Evolutionary conservation across 2,113 vertebrate species (phyloP).

Genomic region (Gasterosteus aculeatus): DNA sequence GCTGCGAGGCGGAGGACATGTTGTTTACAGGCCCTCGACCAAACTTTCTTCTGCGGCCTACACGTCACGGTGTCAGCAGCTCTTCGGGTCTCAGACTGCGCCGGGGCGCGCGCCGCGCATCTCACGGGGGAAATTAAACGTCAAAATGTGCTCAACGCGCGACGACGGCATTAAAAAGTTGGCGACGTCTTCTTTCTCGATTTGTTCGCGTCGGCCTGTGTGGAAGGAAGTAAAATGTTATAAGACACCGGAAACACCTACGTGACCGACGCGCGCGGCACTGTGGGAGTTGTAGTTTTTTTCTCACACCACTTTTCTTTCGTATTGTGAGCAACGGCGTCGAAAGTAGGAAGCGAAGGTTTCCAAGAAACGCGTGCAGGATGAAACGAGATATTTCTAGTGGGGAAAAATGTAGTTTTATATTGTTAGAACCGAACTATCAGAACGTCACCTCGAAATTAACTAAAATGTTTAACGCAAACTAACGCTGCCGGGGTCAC

Average conservation of each 20-base stretch:
- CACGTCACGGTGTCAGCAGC: conserved; percentile 38
- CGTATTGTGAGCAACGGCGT: background rate
- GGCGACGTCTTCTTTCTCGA: conserved; percentile 69
- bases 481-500: background rate
- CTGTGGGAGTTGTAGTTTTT: conserved; percentile 66
- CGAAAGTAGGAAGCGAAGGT: background rate
- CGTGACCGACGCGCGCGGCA: conserved; percentile 6
- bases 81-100: conserved; percentile 38
- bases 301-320: too few species aligned
- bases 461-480: background rate
- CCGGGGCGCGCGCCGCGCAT: conserved; percentile 43
- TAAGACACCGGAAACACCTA: conserved; percentile 81
- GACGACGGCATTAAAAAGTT: conserved; percentile 54
- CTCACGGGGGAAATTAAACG: conserved; percentile 3
- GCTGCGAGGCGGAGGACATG: conserved; percentile 86
- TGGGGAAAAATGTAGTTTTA: background rate
- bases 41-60: conserved; percentile 79
- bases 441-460: background rate
- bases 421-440: background rate
- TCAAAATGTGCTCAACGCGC: background rate
- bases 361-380: too few species aligned
- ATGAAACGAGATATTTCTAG: background rate
- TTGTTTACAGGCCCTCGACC: conserved; percentile 80
- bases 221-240: conserved; percentile 80
- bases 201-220: conserved; percentile 73